These are phyloP conservation scores for Merops nubicus DNA, from an alignment of 2,113 vertebrate genomes.

Conservation along the genomic window DNA sequence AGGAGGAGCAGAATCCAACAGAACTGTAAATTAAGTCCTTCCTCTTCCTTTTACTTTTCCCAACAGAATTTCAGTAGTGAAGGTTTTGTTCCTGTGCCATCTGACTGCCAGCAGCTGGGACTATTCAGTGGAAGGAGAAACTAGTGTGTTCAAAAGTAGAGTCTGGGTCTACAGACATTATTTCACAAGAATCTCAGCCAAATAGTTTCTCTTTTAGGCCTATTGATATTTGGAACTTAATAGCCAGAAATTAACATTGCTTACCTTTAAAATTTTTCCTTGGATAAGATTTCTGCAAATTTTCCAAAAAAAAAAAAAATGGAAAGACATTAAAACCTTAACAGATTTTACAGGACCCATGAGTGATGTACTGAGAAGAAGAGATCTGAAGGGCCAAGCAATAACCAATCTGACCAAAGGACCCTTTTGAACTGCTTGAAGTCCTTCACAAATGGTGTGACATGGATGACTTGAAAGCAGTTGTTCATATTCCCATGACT, in stretches of 20 bases:
- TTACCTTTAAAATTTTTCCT: neutral
- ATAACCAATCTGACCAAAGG: neutral
- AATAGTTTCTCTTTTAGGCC: neutral
- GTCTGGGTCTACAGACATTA: neutral
- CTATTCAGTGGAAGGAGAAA: neutral
- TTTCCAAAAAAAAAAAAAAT: neutral
- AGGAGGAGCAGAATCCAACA: neutral
- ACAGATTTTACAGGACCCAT: neutral
- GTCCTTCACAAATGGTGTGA: neutral
- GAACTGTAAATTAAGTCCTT: neutral
- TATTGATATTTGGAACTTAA: neutral
- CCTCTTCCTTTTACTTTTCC: neutral
- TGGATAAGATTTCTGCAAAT: neutral
- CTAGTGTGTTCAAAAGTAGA: rapidly evolving
- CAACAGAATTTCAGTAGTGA: neutral
- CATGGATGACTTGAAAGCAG: neutral
- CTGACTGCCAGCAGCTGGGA: neutral
- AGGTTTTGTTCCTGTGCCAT: neutral
- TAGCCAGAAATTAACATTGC: neutral
- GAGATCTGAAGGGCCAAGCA: neutral
- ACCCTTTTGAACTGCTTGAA: neutral
- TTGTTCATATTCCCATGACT: neutral
- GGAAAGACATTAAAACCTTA: neutral
- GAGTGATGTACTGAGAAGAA: neutral
- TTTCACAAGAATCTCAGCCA: neutral